Percentiles rank a stretch among this genome's conserved stretches.
phyloP scores from a whole-genome alignment of 1,140 invertebrate species.

The Whitmania pigra region DNA sequence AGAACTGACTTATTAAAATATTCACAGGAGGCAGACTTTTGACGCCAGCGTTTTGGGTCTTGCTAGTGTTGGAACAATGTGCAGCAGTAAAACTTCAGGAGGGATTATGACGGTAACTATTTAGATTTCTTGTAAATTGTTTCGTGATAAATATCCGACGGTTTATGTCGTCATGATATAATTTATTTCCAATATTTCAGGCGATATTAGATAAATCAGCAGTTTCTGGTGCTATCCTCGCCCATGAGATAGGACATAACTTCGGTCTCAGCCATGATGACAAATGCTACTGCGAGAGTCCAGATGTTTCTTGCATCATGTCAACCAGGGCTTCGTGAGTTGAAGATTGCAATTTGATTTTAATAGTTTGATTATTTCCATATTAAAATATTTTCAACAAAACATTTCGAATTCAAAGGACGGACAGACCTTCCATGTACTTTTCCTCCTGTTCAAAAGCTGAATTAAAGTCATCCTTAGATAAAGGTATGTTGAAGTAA shows the following conservation, averaged over 20 bases:
- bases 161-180: no score
- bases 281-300: conserved; percentile 51
- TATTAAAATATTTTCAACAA: no score
- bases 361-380: no score
- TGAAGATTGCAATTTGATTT: background rate
- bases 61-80: conserved; percentile 91
- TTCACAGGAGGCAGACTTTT: conserved; percentile 63
- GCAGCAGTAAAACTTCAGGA: conserved; percentile 87
- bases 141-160: no score
- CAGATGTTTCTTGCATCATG: conserved; percentile 85
- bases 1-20: background rate
- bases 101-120: conserved; percentile 66
- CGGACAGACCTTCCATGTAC: background rate
- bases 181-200: background rate
- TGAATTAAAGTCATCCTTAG: conserved; percentile 51
- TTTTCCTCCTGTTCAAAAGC: conserved; percentile 50
- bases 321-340: conserved; percentile 68
- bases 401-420: background rate
- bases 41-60: conserved; percentile 83
- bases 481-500: no score
- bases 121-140: no score
- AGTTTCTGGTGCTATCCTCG: conserved; percentile 84
- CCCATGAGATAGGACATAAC: conserved; percentile 97
- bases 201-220: conserved; percentile 46
- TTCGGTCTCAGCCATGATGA: conserved; percentile 96